Base-by-base conservation (phyloP, 2,113 vertebrate species). In the Gambusia affinis region DNA sequence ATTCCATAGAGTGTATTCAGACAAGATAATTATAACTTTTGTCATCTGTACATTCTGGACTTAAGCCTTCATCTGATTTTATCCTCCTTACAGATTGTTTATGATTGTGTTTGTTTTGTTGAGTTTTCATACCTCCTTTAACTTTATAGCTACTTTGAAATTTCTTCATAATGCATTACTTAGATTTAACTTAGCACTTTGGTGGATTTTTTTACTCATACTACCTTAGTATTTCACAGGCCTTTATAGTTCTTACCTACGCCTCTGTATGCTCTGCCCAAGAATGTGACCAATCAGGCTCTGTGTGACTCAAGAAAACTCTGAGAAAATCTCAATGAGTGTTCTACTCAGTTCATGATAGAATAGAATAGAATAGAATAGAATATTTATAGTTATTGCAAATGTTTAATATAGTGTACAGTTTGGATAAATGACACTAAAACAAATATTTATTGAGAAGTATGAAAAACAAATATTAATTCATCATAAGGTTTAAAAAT, bases 231-330 rank as follows among this genome's bases (percentile, higher is more conserved):
- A 17, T 47, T 47, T 19, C 44, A 19, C 14, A 47, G 17, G 44
- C 19, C 15, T 19, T 64, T 74, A 63, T 57, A 76, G 12, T 24
- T 24, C 39, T 15, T 35, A 24, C 64, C 8, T 64, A 17, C n/a
- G 17, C n/a, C 8, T 80, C 29, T 64, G 19, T 80, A 35, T 65
- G 8, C 66, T 68, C 57, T n/a, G 61, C 30, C 17, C 39, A 83
- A 87, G 76, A 91, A 91, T 87, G 84, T 83, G 37, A 77, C 51
- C 65, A 47, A 76, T 86, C 78, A 72, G 79, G 75, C 81, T 77
- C 51, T n/a, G 66, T 29, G 31, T 63, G 28, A 11, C 33, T 65
- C 64, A 19, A 12, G 33, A 24, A 35, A 37, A 27, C 1, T 30
- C 29, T 15, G 10, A 30, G 28, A 0, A 30, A 30, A 63, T 15